These are phyloP conservation scores for Sciurus carolinensis DNA, from an alignment of 2,797 vertebrate genomes.

Conservation along the genomic window DNA sequence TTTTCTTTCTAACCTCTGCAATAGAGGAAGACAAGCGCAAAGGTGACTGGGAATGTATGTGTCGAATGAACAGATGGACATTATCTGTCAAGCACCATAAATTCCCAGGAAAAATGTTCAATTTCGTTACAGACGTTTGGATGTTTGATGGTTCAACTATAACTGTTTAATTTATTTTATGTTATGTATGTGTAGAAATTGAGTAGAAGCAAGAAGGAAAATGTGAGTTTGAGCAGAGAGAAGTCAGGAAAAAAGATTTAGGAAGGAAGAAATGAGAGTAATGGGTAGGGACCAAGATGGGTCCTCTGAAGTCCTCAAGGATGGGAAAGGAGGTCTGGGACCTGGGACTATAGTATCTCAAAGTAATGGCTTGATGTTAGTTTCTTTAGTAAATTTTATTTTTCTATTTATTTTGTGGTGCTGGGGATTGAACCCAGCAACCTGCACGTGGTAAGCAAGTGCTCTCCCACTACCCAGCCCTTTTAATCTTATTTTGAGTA, in stretches of 20 bases:
- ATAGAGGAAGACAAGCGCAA: neutral
- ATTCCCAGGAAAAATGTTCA: neutral
- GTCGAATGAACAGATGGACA: neutral
- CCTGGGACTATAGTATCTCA: neutral
- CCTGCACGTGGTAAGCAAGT: neutral
- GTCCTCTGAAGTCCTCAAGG: neutral
- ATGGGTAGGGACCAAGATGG: neutral
- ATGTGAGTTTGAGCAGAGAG: neutral
- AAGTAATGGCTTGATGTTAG: neutral
- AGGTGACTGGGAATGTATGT: neutral
- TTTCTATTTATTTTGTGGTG: neutral
- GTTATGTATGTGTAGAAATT: neutral
- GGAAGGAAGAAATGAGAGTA: neutral
- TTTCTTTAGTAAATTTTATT: neutral
- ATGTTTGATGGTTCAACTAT: neutral
- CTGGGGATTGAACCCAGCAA: neutral
- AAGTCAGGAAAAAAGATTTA: neutral
- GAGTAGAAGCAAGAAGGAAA: neutral
- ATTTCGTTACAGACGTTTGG: neutral
- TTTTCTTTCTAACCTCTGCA: neutral
- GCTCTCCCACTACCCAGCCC: neutral
- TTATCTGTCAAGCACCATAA: neutral
- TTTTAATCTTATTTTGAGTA: neutral
- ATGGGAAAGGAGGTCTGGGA: neutral
- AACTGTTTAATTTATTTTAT: constrained; percentile 11